Evolutionary conservation across 2,888 invertebrate genomes (phyloP).

Genomic region (Eilema griseolum): DNA sequence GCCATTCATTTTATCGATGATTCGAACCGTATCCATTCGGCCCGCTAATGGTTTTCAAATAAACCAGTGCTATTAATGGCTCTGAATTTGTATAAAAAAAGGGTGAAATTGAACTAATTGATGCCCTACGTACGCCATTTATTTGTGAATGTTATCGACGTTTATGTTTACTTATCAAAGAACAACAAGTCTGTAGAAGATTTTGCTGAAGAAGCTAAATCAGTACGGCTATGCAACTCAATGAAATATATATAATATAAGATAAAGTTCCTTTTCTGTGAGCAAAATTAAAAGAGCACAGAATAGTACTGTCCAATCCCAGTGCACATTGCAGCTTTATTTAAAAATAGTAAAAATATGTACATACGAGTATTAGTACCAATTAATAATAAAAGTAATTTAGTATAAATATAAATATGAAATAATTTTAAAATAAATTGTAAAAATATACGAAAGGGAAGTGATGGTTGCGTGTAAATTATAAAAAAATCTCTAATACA

Average conservation of each 20-base stretch:
- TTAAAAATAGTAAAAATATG: too few species aligned
- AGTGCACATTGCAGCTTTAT: too few species aligned
- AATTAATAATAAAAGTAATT: too few species aligned
- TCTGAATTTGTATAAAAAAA: constrained; percentile 69
- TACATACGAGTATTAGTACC: too few species aligned
- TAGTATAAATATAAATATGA: neutral
- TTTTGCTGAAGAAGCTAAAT: neutral
- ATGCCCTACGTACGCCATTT: constrained; percentile 53
- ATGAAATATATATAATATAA: too few species aligned
- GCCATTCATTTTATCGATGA: constrained; percentile 74
- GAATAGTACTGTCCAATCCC: too few species aligned
- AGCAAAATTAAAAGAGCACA: too few species aligned
- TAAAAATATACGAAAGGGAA: neutral
- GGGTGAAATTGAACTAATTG: constrained; percentile 69
- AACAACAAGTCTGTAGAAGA: neutral
- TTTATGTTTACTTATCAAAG: constrained; percentile 11
- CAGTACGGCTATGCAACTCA: too few species aligned
- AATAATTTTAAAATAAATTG: neutral
- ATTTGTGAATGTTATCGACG: constrained; percentile 35
- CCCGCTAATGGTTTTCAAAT: constrained; percentile 81
- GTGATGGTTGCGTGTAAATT: constrained; percentile 47
- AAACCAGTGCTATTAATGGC: constrained; percentile 74
- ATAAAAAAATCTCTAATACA: constrained; percentile 53
- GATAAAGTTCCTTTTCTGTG: too few species aligned
- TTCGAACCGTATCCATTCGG: constrained; percentile 69